Evolutionary conservation across 2,888 invertebrate species (phyloP).

Genomic region (Dascillus cervinus): DNA sequence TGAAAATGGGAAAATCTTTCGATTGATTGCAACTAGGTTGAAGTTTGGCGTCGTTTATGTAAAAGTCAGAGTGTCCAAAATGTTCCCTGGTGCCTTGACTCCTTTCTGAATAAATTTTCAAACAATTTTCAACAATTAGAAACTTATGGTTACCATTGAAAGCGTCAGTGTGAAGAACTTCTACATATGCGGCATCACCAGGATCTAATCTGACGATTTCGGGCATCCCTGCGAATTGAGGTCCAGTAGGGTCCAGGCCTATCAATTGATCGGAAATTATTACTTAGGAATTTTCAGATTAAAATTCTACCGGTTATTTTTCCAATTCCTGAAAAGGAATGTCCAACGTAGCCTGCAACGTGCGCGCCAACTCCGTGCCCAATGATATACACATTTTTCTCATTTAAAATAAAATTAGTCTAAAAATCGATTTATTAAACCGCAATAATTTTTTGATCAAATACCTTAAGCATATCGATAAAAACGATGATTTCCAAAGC

Average conservation of each 20-base stretch:
- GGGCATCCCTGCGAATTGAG: slow-evolving; percentile 49
- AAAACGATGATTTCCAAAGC: slow-evolving; percentile 44
- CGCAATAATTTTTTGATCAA: too few relatives aligned
- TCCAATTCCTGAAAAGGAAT: slow-evolving; percentile 28
- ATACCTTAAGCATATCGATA: slow-evolving; percentile 39
- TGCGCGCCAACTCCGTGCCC: slow-evolving; percentile 49
- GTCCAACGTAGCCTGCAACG: slow-evolving; percentile 46
- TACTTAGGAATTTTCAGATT: background rate
- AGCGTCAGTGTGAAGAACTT: slow-evolving; percentile 51
- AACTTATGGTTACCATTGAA: slow-evolving; percentile 23
- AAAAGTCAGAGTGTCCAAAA: slow-evolving; percentile 41
- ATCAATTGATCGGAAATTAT: slow-evolving; percentile 1
- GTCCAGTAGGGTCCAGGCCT: slow-evolving; percentile 55
- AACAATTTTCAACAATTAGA: background rate
- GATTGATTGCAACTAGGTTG: slow-evolving; percentile 39
- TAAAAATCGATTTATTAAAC: slow-evolving; percentile 8
- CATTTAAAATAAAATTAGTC: slow-evolving; percentile 14
- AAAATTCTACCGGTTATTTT: slow-evolving; percentile 33
- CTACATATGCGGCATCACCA: slow-evolving; percentile 49
- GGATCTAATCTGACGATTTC: slow-evolving; percentile 45
- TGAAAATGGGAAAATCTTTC: slow-evolving; percentile 23
- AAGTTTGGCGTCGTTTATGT: slow-evolving; percentile 34
- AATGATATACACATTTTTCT: slow-evolving; percentile 41
- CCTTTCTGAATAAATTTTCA: slow-evolving; percentile 23
- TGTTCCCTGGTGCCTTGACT: slow-evolving; percentile 36